A percentile compares a stretch with the other conserved stretches of the same genome.
Evolutionary conservation across 2,113 vertebrate genomes (phyloP).

Genomic region (Puffinus mauretanicus): DNA sequence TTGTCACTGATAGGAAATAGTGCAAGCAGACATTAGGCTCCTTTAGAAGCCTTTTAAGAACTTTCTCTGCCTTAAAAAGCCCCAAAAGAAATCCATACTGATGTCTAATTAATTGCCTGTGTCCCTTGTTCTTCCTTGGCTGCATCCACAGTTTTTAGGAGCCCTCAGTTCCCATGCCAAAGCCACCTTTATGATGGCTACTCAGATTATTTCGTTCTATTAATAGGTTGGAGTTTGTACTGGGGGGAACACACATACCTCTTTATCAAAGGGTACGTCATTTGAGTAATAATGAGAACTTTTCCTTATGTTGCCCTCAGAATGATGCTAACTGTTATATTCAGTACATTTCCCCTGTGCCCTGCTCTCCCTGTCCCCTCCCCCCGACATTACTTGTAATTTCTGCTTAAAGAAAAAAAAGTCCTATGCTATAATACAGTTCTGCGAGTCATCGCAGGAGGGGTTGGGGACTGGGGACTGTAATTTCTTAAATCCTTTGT

Average conservation of each 20-base stretch:
- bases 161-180: not conserved
- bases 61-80: not conserved
- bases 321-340: not conserved
- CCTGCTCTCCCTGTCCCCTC: too few relatives aligned
- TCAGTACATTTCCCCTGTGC: not conserved
- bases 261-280: not conserved
- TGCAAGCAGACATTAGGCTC: not conserved
- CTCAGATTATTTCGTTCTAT: not conserved
- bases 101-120: not conserved
- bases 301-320: not conserved
- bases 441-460: not conserved
- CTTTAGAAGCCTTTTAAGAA: not conserved
- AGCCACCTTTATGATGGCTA: not conserved
- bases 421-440: not conserved
- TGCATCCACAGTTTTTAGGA: not conserved
- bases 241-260: fast-evolving
- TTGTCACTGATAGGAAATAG: not conserved
- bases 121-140: not conserved
- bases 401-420: not conserved
- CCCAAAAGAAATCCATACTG: not conserved
- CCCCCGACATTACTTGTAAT: not conserved
- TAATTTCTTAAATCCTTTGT: not conserved
- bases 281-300: not conserved
- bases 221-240: not conserved
- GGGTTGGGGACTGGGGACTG: not conserved